Evolutionary conservation across 2,797 vertebrate genomes (phyloP).

Genomic region (Mycteria americana): DNA sequence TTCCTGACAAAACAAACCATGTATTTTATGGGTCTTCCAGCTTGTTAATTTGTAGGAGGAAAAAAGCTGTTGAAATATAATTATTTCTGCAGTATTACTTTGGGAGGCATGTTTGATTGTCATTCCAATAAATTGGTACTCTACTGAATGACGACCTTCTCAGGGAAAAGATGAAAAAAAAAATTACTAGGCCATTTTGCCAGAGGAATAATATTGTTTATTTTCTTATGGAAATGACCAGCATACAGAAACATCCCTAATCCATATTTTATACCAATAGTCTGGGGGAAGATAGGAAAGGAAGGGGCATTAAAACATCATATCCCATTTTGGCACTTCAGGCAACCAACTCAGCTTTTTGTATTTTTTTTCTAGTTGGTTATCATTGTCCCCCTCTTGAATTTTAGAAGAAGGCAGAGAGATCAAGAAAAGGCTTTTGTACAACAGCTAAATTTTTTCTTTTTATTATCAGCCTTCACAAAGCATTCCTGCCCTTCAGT

Average conservation of each 20-base stretch:
- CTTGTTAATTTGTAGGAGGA: background rate
- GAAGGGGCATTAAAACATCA: background rate
- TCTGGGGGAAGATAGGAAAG: background rate
- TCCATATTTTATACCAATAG: background rate
- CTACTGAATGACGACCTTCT: background rate
- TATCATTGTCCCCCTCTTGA: background rate
- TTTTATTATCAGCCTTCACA: background rate
- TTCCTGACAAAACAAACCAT: background rate
- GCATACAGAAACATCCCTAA: background rate
- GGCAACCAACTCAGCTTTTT: background rate
- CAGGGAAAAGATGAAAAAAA: background rate
- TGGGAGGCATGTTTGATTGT: background rate
- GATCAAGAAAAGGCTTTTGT: background rate
- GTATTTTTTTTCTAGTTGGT: background rate
- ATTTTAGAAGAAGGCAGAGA: background rate
- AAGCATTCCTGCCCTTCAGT: background rate
- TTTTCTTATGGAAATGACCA: background rate
- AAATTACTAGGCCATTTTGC: background rate
- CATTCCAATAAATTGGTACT: background rate
- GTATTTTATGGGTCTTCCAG: background rate
- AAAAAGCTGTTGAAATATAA: background rate
- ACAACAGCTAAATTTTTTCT: background rate
- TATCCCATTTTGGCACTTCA: background rate
- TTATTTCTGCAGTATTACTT: background rate
- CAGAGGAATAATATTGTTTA: background rate